Evolutionary conservation across 2,888 invertebrate genomes (phyloP).

Genomic region (Cosmia pyralina): DNA sequence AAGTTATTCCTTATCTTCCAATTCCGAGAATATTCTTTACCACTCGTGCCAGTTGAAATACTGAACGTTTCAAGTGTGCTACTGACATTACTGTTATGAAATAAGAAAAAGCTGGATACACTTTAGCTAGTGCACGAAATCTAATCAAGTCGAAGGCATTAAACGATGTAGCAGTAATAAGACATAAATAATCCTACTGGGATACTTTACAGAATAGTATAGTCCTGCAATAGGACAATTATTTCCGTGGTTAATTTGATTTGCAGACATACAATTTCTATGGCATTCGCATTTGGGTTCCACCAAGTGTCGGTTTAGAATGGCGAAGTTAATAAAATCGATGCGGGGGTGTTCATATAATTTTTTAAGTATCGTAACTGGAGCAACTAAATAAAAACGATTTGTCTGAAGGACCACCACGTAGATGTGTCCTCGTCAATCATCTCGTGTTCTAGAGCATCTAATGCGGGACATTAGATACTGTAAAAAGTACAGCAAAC

Average conservation of each 20-base stretch:
- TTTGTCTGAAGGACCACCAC: slow-evolving; percentile 80
- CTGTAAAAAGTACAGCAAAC: slow-evolving; percentile 73
- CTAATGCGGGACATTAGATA: slow-evolving; percentile 73
- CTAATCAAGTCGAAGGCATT: slow-evolving; percentile 18
- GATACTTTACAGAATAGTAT: not conserved
- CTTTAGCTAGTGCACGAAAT: slow-evolving; percentile 14
- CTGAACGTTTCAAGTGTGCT: slow-evolving; percentile 53
- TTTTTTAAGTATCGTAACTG: slow-evolving; percentile 73
- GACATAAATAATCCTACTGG: slow-evolving; percentile 22
- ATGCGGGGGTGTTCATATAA: slow-evolving; percentile 75
- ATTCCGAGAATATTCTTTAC: slow-evolving; percentile 78
- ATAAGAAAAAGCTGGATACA: slow-evolving; percentile 19
- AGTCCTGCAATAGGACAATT: slow-evolving; percentile 14
- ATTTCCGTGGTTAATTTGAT: slow-evolving; percentile 39
- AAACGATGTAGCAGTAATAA: slow-evolving; percentile 24
- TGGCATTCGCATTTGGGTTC: slow-evolving; percentile 51
- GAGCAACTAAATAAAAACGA: slow-evolving; percentile 72
- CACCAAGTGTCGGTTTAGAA: slow-evolving; percentile 62
- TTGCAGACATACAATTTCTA: slow-evolving; percentile 44
- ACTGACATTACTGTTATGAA: slow-evolving; percentile 45
- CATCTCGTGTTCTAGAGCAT: slow-evolving; percentile 58
- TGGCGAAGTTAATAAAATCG: slow-evolving; percentile 75
- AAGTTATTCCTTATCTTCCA: slow-evolving; percentile 76
- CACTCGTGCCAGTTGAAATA: slow-evolving; percentile 61
- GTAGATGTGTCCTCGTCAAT: slow-evolving; percentile 69